Conservation (phyloP, 2,113 vertebrate genomes). For the Epinephelus lanceolatus region DNA sequence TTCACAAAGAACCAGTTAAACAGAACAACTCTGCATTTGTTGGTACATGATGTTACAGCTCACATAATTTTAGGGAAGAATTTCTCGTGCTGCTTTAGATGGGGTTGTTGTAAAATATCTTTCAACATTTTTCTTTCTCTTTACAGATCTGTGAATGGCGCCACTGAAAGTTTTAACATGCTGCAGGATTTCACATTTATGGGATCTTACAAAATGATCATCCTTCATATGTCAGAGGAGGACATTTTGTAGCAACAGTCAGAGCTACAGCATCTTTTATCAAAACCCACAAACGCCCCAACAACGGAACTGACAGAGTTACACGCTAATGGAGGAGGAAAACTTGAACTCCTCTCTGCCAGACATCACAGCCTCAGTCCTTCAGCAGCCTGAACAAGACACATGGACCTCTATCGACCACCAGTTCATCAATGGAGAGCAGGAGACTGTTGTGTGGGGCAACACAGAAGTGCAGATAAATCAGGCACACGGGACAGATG, state of each 20-base stretch:
- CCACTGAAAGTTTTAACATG: neutral
- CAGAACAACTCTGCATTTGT: neutral
- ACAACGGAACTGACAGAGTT: constrained; percentile 19
- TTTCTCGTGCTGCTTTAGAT: neutral
- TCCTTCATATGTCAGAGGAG: constrained; percentile 8
- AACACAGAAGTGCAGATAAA: constrained; percentile 23
- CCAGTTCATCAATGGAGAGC: constrained; percentile 49
- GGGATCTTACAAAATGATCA: constrained; percentile 40
- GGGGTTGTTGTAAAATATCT: neutral
- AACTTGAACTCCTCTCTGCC: constrained; percentile 42
- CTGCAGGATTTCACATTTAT: constrained; percentile 7
- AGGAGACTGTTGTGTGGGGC: constrained; percentile 10
- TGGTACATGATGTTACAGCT: neutral
- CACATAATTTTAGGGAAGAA: neutral
- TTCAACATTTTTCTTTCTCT: constrained; percentile 24
- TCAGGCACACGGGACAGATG: neutral
- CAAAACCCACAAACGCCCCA: neutral
- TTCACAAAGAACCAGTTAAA: constrained; percentile 2
- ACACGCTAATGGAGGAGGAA: constrained; percentile 75
- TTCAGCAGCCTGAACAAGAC: constrained; percentile 32
- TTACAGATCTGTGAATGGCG: constrained; percentile 43
- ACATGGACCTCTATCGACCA: constrained; percentile 36
- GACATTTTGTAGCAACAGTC: constrained; percentile 40
- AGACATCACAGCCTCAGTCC: constrained; percentile 40
- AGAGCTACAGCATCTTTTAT: constrained; percentile 18